Conservation (phyloP, 2,797 vertebrate species). For the Argyrosomus regius region DNA sequence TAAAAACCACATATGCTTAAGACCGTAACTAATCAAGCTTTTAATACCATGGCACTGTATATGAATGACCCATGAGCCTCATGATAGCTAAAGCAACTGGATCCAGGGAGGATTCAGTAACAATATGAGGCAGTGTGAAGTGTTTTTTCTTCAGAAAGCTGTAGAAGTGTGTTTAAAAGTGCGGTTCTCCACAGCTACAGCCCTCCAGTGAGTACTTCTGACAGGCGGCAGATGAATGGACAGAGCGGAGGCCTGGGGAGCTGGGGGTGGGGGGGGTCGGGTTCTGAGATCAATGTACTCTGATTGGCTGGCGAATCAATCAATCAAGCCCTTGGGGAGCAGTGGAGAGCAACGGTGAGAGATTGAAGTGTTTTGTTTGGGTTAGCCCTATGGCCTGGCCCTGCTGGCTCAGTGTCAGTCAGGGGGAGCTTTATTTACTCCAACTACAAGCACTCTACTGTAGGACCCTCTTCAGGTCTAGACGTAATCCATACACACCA, state of each 20-base stretch:
- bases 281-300: constrained; percentile 80
- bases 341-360: constrained; percentile 68
- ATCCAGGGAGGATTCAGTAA: constrained; percentile 35
- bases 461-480: constrained; percentile 44
- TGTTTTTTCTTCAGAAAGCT: constrained; percentile 32
- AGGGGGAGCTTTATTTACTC: constrained; percentile 79
- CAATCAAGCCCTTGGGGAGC: constrained; percentile 78
- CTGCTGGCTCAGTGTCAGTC: constrained; percentile 79
- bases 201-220: constrained; percentile 74
- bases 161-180: constrained; percentile 67
- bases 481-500: constrained; percentile 58
- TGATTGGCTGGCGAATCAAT: constrained; percentile 84
- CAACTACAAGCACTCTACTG: constrained; percentile 49
- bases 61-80: constrained; percentile 21
- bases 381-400: constrained; percentile 74
- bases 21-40: neutral
- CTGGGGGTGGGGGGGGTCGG: constrained; percentile 16
- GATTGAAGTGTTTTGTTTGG: constrained; percentile 86
- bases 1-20: neutral
- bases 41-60: constrained; percentile 9
- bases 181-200: constrained; percentile 50
- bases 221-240: constrained; percentile 81
- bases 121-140: constrained; percentile 10
- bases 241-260: constrained; percentile 64
- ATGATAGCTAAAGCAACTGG: constrained; percentile 1